A percentile compares a stretch with the other conserved stretches of the same genome.
Evolutionary conservation across 1,140 invertebrate genomes (phyloP).

Genomic region (Saccostrea cuccullata): DNA sequence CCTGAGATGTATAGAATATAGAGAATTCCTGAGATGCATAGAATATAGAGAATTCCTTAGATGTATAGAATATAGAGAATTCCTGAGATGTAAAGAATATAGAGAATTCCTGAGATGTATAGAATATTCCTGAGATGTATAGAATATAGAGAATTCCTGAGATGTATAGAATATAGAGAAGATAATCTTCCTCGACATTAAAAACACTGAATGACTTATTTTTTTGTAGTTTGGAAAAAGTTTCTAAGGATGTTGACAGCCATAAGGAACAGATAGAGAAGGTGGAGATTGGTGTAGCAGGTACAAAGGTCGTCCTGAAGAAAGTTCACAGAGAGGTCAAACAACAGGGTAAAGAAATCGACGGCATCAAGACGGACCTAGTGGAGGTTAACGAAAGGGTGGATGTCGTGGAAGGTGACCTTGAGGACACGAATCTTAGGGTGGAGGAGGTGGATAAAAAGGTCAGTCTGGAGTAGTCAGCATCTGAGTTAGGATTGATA

Average conservation of each 20-base stretch:
- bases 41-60: not conserved
- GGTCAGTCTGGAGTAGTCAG: constrained; percentile 51
- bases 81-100: not conserved
- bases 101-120: no score
- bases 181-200: not conserved
- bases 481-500: no score
- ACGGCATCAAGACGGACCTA: constrained; percentile 60
- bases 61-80: not conserved
- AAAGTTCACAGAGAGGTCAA: constrained; percentile 55
- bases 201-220: not conserved
- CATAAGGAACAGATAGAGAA: constrained; percentile 58
- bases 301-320: constrained; percentile 58
- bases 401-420: constrained; percentile 65
- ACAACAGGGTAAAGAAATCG: constrained; percentile 64
- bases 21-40: not conserved
- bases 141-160: not conserved
- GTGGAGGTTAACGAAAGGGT: constrained; percentile 64
- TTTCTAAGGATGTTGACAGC: constrained; percentile 57
- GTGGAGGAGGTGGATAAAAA: constrained; percentile 74
- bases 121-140: no score
- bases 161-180: not conserved
- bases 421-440: constrained; percentile 69
- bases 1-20: not conserved
- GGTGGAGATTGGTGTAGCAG: constrained; percentile 57
- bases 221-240: constrained; percentile 61